Percentiles rank a stretch among this genome's conserved stretches.
Conservation (phyloP, 2,797 vertebrate genomes). For the Antrozous pallidus region DNA sequence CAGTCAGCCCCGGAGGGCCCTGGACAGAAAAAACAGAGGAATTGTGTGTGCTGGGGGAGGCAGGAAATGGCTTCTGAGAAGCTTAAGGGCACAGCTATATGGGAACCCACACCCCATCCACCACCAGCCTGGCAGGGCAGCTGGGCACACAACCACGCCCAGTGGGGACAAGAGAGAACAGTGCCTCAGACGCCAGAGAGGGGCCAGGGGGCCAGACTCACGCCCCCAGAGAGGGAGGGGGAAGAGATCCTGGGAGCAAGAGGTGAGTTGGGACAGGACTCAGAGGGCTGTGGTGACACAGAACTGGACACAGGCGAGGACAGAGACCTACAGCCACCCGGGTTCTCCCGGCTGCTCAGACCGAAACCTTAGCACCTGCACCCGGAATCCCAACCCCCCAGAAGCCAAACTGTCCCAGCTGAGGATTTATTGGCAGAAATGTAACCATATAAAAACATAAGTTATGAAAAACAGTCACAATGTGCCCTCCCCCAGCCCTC, state of each 20-base stretch:
- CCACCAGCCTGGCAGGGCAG: neutral
- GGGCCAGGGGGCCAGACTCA: fast-evolving
- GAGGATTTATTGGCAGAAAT: slow-evolving; percentile 80
- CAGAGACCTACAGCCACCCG: neutral
- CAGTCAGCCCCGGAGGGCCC: neutral
- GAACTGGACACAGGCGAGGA: neutral
- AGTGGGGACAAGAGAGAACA: fast-evolving
- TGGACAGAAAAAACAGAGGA: slow-evolving; percentile 34
- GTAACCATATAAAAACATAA: slow-evolving; percentile 86
- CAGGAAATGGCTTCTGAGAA: neutral
- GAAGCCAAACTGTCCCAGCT: slow-evolving; percentile 42
- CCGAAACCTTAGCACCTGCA: neutral
- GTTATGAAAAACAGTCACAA: slow-evolving; percentile 84
- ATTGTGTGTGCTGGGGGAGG: neutral
- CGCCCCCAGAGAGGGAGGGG: neutral
- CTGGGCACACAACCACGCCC: neutral
- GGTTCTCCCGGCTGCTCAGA: neutral
- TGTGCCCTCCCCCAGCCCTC: slow-evolving; percentile 65
- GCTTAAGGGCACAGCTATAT: neutral
- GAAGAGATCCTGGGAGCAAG: neutral
- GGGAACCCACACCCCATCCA: neutral
- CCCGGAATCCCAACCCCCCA: neutral
- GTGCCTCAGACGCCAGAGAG: no score
- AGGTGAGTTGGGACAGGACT: neutral
- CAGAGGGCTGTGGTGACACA: neutral